Evolutionary conservation across 2,888 invertebrate species (phyloP), one percentile per base, ranked within the genome.

Genomic region (Pollenia angustigena): DNA sequence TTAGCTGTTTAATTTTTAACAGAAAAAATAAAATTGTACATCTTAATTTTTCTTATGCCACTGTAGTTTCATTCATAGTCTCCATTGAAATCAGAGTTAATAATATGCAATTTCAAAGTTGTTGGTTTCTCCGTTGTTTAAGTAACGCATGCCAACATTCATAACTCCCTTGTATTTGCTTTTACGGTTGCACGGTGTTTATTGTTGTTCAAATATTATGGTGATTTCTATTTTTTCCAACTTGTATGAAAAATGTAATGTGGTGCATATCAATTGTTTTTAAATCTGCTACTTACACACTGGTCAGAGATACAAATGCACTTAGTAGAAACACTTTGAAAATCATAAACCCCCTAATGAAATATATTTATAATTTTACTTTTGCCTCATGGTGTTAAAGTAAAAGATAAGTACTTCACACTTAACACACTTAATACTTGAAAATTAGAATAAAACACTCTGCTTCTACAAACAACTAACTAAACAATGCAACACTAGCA

Each of bases 391-490:
- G 88, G 85, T 58, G 88, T 85, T 85, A 69, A 78, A 78, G 83
- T 79, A 85, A 79, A 85, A 79, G 85, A 84, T 85, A 81, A 88
- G 84, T 85, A 84, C 83, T 84, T 85, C 84, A 64, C 85, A 85
- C 85, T 74, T 71, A 83, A 83, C 78, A 74, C 75, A 54, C 74
- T 58, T 60, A 62, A 71, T 76, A 60, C 83, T 83, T 80, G 54
- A 81, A 72, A 72, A 69, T 80, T 40, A 74, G 48, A 87, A 66
- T 69, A 80, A 80, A 81, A 68, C 23, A 69, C 18, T 40, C 42
- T 23, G 4, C 46, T 6, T 4, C 32, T 32, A 6, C 32, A 32
- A 23, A 46, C 60, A 74, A 69, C 40, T 50, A 64, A 52, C 72
- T 66, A 48, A 56, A 18, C 46, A 18, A 4, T 44, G 54, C 78